Percentiles rank a stretch among this genome's conserved stretches.
Evolutionary conservation across 2,888 invertebrate species (phyloP).

Genomic region (Orthosia incerta): DNA sequence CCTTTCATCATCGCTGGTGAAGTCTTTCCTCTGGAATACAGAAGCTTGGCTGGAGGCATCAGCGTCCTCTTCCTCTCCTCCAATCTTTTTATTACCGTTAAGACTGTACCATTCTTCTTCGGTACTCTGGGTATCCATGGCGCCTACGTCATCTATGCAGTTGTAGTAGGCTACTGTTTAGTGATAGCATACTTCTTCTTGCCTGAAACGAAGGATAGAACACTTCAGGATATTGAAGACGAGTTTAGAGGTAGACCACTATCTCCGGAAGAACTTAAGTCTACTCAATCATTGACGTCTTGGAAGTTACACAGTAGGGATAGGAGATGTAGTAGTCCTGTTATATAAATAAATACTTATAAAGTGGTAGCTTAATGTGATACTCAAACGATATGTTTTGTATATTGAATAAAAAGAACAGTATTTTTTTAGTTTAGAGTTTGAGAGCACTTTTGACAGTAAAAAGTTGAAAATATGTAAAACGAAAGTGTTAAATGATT

Average conservation of each 20-base stretch:
- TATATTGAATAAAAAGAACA: slow-evolving; percentile 20
- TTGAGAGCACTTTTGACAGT: slow-evolving; percentile 6
- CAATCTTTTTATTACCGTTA: slow-evolving; percentile 78
- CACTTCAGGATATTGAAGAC: slow-evolving; percentile 82
- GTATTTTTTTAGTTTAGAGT: slow-evolving; percentile 36
- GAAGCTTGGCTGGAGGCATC: slow-evolving; percentile 90
- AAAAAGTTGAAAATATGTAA: slow-evolving; percentile 6
- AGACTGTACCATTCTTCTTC: slow-evolving; percentile 78
- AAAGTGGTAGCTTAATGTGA: slow-evolving; percentile 30
- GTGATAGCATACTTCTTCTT: slow-evolving; percentile 76
- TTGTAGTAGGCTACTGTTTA: slow-evolving; percentile 76
- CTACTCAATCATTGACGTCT: slow-evolving; percentile 74
- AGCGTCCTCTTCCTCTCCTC: slow-evolving; percentile 78
- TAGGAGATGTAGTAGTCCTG: slow-evolving; percentile 74
- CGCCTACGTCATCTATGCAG: slow-evolving; percentile 77
- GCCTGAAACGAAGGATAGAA: slow-evolving; percentile 83
- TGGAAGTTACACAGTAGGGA: slow-evolving; percentile 71
- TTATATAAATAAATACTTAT: slow-evolving; percentile 55
- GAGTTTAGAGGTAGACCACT: slow-evolving; percentile 79
- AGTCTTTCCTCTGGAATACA: slow-evolving; percentile 91
- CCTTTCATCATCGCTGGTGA: slow-evolving; percentile 94
- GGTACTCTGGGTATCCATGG: slow-evolving; percentile 75
- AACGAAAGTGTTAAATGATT: slow-evolving; percentile 14
- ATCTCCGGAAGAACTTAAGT: slow-evolving; percentile 74
- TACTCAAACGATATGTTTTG: slow-evolving; percentile 20